These are phyloP conservation scores for Pimpla rufipes DNA, from an alignment of 2,888 invertebrate genomes.

Conservation along the genomic window DNA sequence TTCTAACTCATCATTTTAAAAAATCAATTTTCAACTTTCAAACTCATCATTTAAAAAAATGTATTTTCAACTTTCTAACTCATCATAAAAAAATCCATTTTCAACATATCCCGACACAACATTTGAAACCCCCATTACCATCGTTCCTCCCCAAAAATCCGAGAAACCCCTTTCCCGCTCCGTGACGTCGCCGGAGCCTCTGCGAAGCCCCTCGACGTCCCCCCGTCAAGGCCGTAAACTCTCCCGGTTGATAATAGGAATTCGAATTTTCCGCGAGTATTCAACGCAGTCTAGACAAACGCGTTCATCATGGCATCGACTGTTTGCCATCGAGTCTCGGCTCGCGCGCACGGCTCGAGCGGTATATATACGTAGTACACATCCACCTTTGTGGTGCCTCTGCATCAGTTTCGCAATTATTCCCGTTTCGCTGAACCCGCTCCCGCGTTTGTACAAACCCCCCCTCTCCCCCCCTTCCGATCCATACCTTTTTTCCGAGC, in stretches of 20 bases:
- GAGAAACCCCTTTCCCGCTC: too few species aligned
- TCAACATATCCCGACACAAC: too few species aligned
- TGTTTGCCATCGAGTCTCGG: conserved; percentile 26
- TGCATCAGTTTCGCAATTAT: conserved; percentile 43
- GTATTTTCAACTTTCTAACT: too few species aligned
- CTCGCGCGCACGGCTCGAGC: conserved; percentile 5
- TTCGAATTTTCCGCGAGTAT: conserved; percentile 24
- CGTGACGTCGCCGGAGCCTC: too few species aligned
- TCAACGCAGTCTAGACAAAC: conserved; percentile 39
- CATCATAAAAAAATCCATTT: too few species aligned
- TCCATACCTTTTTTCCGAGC: conserved; percentile 53
- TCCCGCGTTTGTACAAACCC: conserved; percentile 4
- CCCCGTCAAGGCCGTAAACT: neutral
- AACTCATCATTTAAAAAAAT: too few species aligned
- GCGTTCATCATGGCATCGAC: conserved; percentile 1
- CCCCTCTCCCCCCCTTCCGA: neutral
- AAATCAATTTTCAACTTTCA: too few species aligned
- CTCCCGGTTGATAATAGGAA: conserved; percentile 7
- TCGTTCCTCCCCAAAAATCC: too few species aligned
- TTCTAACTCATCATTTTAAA: too few species aligned
- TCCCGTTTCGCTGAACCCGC: conserved; percentile 55
- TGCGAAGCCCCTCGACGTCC: too few species aligned
- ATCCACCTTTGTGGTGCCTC: conserved; percentile 22
- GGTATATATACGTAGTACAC: neutral
- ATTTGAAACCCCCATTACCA: too few species aligned